Evolutionary conservation across 1,140 invertebrate species (phyloP).

Genomic region (Rhyacophila brunnea): DNA sequence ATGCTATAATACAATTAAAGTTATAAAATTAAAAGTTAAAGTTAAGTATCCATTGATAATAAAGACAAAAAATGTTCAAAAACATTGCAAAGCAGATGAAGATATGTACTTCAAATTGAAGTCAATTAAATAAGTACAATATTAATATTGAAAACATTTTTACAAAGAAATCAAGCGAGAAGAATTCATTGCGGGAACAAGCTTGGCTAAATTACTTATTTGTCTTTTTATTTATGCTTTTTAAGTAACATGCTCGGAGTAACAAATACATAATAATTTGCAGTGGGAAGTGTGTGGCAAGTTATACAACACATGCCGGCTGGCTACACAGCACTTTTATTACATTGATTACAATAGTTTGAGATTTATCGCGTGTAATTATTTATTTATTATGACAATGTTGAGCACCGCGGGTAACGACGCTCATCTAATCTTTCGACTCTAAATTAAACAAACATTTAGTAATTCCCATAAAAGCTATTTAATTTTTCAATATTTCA

Average conservation of each 20-base stretch:
- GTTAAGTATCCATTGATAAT: too few species aligned
- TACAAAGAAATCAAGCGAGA: too few species aligned
- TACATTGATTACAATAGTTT: conserved; percentile 23
- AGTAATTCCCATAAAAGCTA: not conserved
- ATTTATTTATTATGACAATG: conserved; percentile 6
- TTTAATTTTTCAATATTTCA: not conserved
- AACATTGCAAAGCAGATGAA: too few species aligned
- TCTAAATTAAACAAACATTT: conserved; percentile 8
- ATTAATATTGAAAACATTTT: not conserved
- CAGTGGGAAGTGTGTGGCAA: not conserved
- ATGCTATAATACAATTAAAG: too few species aligned
- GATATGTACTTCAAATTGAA: too few species aligned
- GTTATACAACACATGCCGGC: conserved; percentile 8
- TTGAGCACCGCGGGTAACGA: not conserved
- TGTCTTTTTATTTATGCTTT: too few species aligned
- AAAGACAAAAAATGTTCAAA: too few species aligned
- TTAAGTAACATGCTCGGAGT: too few species aligned
- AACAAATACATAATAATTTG: not conserved
- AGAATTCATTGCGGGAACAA: not conserved
- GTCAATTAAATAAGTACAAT: too few species aligned
- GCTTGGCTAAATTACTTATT: too few species aligned
- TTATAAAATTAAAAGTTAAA: too few species aligned
- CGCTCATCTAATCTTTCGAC: conserved; percentile 1
- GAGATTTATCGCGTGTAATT: conserved; percentile 29
- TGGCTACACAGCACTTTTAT: conserved; percentile 15